phyloP scores from a whole-genome alignment of 2,113 vertebrate genomes.

The Cacatua alba region DNA sequence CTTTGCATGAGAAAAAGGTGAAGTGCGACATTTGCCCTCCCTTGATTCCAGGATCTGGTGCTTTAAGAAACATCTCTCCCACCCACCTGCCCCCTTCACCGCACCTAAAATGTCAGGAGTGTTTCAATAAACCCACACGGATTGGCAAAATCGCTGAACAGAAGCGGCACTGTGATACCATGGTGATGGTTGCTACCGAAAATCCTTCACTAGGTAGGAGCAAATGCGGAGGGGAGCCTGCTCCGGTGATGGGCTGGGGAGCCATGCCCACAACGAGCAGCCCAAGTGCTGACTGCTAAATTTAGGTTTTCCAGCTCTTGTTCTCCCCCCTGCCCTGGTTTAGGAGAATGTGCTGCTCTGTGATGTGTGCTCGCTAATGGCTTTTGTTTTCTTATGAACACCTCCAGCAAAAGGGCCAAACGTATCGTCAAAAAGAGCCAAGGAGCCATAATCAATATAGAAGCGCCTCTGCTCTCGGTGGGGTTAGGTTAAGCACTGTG shows the following conservation, averaged over 20 bases:
- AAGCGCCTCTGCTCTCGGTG: background rate
- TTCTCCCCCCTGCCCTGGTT: background rate
- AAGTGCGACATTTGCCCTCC: background rate
- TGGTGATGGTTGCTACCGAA: conserved; percentile 67
- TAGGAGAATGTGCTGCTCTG: background rate
- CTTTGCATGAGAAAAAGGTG: background rate
- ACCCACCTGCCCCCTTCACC: conserved; percentile 44
- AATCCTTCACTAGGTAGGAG: conserved; percentile 32
- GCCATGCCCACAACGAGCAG: background rate
- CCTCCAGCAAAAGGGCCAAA: background rate
- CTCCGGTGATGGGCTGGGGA: background rate
- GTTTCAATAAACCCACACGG: conserved; percentile 15
- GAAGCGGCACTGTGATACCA: conserved; percentile 33
- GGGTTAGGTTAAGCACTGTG: background rate
- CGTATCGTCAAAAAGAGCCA: background rate
- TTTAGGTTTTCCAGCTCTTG: conserved; percentile 30
- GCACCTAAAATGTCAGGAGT: conserved; percentile 43
- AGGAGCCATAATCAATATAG: background rate
- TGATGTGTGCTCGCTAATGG: accelerated
- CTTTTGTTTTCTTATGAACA: background rate
- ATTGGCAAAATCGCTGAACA: background rate
- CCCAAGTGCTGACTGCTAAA: background rate
- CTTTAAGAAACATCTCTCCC: conserved; percentile 30
- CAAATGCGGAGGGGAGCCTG: background rate
- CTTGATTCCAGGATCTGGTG: background rate